A percentile compares a stretch with the other conserved stretches of the same genome.
phyloP scores from a whole-genome alignment of 2,888 invertebrate species.

The Dromius quadrimaculatus region DNA sequence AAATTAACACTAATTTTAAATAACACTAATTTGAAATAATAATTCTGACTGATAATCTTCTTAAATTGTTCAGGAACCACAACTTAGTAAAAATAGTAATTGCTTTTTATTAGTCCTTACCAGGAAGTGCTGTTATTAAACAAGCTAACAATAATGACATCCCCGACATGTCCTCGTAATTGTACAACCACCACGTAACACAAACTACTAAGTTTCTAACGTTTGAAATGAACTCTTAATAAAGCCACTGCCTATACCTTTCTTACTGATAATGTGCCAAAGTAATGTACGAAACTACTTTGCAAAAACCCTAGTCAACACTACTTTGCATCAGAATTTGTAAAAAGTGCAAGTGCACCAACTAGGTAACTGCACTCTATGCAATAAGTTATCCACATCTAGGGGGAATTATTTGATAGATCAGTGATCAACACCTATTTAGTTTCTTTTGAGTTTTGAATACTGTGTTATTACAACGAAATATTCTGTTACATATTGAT shows the following conservation, averaged over 20 bases:
- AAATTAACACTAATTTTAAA: no score
- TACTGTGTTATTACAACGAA: no score
- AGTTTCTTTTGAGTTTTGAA: no score
- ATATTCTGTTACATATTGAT: no score
- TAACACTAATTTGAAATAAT: no score
- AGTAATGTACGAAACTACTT: slow-evolving; percentile 6
- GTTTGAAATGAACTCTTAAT: slow-evolving; percentile 10
- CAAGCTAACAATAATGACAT: slow-evolving; percentile 27
- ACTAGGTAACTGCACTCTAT: slow-evolving; percentile 9
- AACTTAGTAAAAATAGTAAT: no score
- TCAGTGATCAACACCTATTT: no score
- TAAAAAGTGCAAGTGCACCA: neutral
- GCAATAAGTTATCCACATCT: no score
- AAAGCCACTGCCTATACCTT: neutral
- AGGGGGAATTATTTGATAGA: no score
- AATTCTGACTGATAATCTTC: no score
- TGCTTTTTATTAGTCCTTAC: no score
- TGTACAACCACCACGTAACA: slow-evolving; percentile 14
- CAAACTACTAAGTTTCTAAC: neutral
- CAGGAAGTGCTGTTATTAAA: slow-evolving; percentile 41
- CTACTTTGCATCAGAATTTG: neutral
- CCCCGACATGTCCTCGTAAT: slow-evolving; percentile 14
- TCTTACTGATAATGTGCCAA: neutral
- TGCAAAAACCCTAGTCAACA: slow-evolving; percentile 17
- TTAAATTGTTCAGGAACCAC: no score